A percentile compares a stretch with the other conserved stretches of the same genome.
Evolutionary conservation across 2,888 invertebrate genomes (phyloP).

Genomic region (Timema cristinae): DNA sequence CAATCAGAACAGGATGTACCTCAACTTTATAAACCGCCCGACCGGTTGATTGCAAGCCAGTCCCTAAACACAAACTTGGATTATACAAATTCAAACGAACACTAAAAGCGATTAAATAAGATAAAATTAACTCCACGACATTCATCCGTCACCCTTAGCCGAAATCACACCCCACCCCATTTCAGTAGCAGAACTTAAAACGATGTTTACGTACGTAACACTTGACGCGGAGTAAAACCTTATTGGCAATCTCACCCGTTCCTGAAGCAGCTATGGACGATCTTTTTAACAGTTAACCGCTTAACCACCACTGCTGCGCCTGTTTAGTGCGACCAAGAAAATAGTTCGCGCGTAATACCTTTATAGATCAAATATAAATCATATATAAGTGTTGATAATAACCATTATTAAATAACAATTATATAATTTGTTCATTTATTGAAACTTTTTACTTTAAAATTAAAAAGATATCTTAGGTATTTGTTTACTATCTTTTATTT

Average conservation of each 20-base stretch:
- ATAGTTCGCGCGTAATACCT: slow-evolving; percentile 6
- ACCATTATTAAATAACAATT: neutral
- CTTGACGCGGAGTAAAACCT: too few species aligned
- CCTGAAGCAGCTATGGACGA: too few species aligned
- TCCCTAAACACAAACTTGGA: slow-evolving; percentile 10
- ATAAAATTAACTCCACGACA: neutral
- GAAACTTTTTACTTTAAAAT: neutral
- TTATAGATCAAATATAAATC: slow-evolving; percentile 3
- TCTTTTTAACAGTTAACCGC: too few species aligned
- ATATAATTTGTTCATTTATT: neutral
- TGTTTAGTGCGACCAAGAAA: slow-evolving; percentile 7
- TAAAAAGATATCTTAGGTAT: neutral
- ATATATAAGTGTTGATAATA: slow-evolving; percentile 17
- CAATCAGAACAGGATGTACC: too few species aligned
- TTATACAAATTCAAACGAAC: too few species aligned
- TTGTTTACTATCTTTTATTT: too few species aligned
- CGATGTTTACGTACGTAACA: too few species aligned
- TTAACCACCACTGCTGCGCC: neutral
- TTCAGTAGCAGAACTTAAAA: neutral
- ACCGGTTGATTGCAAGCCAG: slow-evolving; percentile 5
- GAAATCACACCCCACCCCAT: slow-evolving; percentile 23
- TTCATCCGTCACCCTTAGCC: slow-evolving; percentile 21
- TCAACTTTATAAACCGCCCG: too few species aligned
- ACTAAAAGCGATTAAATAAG: too few species aligned
- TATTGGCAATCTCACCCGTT: too few species aligned